Evolutionary conservation across 2,888 invertebrate genomes (phyloP).

Genomic region (Megastigmus dorsalis): DNA sequence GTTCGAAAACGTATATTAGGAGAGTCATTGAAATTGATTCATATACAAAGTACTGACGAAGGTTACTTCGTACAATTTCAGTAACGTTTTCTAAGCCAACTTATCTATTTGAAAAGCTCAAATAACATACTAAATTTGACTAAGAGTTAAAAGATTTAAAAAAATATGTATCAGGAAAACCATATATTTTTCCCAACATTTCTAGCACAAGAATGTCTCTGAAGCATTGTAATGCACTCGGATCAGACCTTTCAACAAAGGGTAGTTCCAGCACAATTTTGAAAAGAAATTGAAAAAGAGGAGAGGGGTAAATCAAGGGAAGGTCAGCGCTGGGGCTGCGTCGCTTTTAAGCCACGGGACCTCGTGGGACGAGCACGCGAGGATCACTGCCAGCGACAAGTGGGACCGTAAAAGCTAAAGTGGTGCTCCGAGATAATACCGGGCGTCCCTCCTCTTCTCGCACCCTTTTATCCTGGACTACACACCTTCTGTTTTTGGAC

Average conservation of each 20-base stretch:
- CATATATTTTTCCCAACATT: neutral
- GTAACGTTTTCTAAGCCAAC: too few species aligned
- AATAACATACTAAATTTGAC: too few species aligned
- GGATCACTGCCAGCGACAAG: conserved; percentile 66
- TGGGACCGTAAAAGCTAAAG: conserved; percentile 67
- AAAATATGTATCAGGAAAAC: too few species aligned
- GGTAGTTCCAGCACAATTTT: too few species aligned
- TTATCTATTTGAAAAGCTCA: too few species aligned
- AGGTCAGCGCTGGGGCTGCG: neutral
- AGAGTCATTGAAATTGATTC: too few species aligned
- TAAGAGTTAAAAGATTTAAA: too few species aligned
- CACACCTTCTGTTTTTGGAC: conserved; percentile 49
- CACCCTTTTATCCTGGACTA: conserved; percentile 30
- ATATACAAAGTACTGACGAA: too few species aligned
- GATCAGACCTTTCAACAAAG: too few species aligned
- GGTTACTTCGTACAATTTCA: too few species aligned
- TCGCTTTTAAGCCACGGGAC: conserved; percentile 14
- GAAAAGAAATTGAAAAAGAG: conserved; percentile 1
- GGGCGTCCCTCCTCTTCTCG: conserved; percentile 41
- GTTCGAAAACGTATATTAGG: too few species aligned
- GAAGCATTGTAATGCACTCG: too few species aligned
- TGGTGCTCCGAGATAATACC: conserved; percentile 65
- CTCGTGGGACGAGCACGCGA: conserved; percentile 14
- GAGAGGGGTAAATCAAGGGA: neutral
- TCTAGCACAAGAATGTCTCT: neutral